Conservation (phyloP, 2,113 vertebrate species). For the Ursus arctos region DNA sequence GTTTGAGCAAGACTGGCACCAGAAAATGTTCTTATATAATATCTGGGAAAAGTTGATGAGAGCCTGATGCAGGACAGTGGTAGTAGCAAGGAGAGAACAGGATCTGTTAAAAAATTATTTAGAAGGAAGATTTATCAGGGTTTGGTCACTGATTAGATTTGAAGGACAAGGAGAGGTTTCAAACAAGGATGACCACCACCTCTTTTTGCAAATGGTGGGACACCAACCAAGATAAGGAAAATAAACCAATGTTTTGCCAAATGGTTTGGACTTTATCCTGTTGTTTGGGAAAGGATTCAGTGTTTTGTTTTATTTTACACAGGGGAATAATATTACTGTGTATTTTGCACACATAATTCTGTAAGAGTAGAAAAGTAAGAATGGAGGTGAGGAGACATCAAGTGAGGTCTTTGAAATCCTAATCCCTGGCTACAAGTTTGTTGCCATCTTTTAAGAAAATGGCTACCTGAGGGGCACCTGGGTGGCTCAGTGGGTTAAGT, state of each 20-base stretch:
- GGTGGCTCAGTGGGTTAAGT: neutral
- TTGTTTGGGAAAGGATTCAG: neutral
- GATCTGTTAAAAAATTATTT: neutral
- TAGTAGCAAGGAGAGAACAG: neutral
- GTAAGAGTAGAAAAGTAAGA: constrained; percentile 2
- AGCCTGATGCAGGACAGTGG: neutral
- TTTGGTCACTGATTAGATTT: neutral
- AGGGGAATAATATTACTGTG: neutral
- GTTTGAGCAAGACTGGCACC: neutral
- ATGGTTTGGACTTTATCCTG: neutral
- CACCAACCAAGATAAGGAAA: neutral
- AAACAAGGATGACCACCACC: neutral
- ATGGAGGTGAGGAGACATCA: neutral
- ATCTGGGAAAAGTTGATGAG: neutral
- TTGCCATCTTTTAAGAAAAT: neutral
- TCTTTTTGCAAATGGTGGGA: neutral
- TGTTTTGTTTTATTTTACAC: neutral
- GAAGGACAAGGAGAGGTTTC: neutral
- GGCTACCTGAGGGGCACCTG: neutral
- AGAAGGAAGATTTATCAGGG: neutral
- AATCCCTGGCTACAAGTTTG: neutral
- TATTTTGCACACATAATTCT: neutral
- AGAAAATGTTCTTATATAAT: neutral
- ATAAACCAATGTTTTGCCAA: neutral
- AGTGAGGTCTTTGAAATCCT: neutral